A percentile compares a stretch with the other conserved stretches of the same genome.
Evolutionary conservation across 2,113 vertebrate genomes (phyloP).

Genomic region (Xyrauchen texanus): DNA sequence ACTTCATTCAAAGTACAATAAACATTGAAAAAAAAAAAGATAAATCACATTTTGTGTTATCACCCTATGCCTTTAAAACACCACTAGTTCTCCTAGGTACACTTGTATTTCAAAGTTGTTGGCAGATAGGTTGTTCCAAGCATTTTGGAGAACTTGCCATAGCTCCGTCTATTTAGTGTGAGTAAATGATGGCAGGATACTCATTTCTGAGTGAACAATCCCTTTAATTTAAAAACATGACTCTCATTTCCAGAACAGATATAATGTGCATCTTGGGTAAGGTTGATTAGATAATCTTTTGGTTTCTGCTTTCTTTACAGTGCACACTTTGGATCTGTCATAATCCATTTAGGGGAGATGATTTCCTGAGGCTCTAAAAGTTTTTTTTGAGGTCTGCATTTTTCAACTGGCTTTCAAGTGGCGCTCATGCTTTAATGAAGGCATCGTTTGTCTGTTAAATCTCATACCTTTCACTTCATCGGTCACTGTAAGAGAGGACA

Average conservation of each 20-base stretch:
- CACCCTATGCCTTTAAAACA: too few species aligned
- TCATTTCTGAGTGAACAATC: not conserved
- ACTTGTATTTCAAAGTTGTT: too few species aligned
- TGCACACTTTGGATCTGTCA: not conserved
- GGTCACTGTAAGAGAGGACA: conserved; percentile 16
- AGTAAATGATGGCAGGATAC: too few species aligned
- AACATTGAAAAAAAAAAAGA: too few species aligned
- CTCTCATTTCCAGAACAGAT: not conserved
- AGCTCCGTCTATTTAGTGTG: too few species aligned
- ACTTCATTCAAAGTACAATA: too few species aligned
- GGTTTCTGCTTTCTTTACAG: not conserved
- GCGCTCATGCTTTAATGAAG: conserved; percentile 17
- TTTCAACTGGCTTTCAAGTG: conserved; percentile 2
- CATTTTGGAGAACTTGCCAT: too few species aligned
- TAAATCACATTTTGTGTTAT: too few species aligned
- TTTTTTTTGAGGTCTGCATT: conserved; percentile 8
- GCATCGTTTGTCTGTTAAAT: conserved; percentile 47
- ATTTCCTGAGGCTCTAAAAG: not conserved
- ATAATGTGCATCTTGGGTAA: not conserved
- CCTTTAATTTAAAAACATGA: conserved; percentile 9
- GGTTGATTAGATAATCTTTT: not conserved
- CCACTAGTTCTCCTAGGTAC: too few species aligned
- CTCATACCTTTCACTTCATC: conserved; percentile 32
- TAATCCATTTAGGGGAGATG: too few species aligned
- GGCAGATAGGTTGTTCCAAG: too few species aligned